These are phyloP conservation scores for Eurypyga helias DNA, from an alignment of 2,113 vertebrate species.

Conservation along the genomic window DNA sequence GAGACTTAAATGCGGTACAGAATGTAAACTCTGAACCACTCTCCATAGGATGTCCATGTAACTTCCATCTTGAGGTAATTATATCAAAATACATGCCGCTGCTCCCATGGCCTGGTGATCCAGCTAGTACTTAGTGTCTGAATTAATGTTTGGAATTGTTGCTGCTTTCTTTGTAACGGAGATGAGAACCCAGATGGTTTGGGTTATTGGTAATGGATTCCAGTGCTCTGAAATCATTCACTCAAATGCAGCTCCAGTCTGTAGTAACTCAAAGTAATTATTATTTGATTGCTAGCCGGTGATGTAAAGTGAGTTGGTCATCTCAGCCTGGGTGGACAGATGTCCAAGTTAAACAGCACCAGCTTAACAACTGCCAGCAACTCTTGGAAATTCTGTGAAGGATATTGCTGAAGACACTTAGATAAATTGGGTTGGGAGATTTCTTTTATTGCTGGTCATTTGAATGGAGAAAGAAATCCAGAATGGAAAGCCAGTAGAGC, in stretches of 20 bases:
- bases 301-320: constrained; percentile 65
- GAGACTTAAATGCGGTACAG: constrained; percentile 67
- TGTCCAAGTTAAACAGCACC: constrained; percentile 62
- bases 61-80: constrained; percentile 63
- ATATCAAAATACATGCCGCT: constrained; percentile 11
- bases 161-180: constrained; percentile 64
- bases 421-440: constrained; percentile 13
- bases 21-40: constrained; percentile 44
- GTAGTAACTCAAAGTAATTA: constrained; percentile 59
- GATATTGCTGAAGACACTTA: constrained; percentile 37
- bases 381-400: constrained; percentile 6
- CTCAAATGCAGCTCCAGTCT: constrained; percentile 44
- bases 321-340: constrained; percentile 36
- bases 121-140: constrained; percentile 39
- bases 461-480: background rate
- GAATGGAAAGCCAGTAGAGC: background rate
- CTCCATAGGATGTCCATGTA: constrained; percentile 31
- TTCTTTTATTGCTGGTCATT: background rate
- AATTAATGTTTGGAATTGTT: constrained; percentile 58
- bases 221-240: constrained; percentile 60
- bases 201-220: constrained; percentile 68
- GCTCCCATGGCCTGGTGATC: constrained; percentile 37
- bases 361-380: constrained; percentile 38
- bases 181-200: constrained; percentile 60
- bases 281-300: constrained; percentile 50